A percentile compares a stretch with the other conserved stretches of the same genome.
These are phyloP conservation scores for Elaphurus davidianus DNA, from an alignment of 2,113 vertebrate species.

Conservation along the genomic window DNA sequence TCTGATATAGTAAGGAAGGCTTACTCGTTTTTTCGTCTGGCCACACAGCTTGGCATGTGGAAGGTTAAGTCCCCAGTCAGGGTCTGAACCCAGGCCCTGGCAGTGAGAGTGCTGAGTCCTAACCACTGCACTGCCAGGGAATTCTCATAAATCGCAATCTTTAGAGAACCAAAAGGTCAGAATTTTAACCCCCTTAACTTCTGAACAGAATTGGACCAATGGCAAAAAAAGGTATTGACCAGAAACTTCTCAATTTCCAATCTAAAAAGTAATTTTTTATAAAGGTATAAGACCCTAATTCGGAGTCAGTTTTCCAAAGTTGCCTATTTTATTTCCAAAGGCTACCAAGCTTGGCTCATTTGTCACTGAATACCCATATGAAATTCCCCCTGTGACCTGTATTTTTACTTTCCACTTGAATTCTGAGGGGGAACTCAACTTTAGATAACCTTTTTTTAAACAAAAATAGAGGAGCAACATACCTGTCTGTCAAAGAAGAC, in stretches of 20 bases:
- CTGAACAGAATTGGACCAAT: background rate
- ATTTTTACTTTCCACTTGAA: background rate
- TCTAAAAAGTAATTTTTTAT: conserved; percentile 17
- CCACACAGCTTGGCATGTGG: background rate
- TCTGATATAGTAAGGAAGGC: background rate
- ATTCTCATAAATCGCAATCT: background rate
- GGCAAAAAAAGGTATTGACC: background rate
- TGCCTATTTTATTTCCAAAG: background rate
- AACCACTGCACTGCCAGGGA: background rate
- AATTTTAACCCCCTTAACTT: background rate
- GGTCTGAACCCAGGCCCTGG: background rate
- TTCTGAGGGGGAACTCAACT: background rate
- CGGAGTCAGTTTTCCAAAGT: background rate
- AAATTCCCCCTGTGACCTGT: background rate
- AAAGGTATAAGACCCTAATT: background rate
- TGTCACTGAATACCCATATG: background rate
- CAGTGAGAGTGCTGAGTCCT: background rate
- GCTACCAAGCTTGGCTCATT: background rate
- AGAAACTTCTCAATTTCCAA: background rate
- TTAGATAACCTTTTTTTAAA: background rate
- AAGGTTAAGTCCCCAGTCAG: background rate
- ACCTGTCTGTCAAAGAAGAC: background rate
- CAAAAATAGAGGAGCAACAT: background rate
- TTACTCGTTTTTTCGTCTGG: background rate
- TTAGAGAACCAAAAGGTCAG: conserved; percentile 16